phyloP scores from a whole-genome alignment of 1,140 invertebrate species.

The Drosophila neocordata region DNA sequence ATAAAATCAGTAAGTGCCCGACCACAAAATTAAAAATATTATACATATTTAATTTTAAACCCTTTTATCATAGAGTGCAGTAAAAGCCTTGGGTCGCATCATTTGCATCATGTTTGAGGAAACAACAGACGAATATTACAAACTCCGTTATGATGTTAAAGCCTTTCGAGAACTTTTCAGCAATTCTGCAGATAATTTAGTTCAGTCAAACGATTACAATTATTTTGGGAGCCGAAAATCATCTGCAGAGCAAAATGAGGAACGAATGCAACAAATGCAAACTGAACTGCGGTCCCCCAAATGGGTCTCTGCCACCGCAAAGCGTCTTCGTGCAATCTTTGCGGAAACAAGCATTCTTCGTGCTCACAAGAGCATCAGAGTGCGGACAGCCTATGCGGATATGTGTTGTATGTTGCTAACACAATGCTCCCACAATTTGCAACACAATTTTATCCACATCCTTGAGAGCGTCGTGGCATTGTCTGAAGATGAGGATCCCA shows the following conservation, averaged over 20 bases:
- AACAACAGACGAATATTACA: conserved; percentile 58
- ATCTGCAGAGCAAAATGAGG: conserved; percentile 54
- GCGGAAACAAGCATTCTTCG: conserved; percentile 56
- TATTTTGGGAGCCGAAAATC: conserved; percentile 50
- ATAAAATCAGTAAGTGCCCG: conserved; percentile 65
- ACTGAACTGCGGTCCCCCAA: conserved; percentile 43
- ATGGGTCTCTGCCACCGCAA: conserved; percentile 65
- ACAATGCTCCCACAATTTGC: conserved; percentile 63
- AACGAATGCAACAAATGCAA: conserved; percentile 61
- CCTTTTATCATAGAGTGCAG: conserved; percentile 39
- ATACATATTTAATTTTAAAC: background rate
- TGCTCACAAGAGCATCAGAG: conserved; percentile 42
- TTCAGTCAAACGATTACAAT: conserved; percentile 25
- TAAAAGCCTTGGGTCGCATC: conserved; percentile 72
- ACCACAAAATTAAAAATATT: background rate
- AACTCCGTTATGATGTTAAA: conserved; percentile 51
- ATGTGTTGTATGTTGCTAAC: conserved; percentile 65
- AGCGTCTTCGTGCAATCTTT: conserved; percentile 57
- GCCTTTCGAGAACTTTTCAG: conserved; percentile 57
- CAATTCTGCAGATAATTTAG: background rate
- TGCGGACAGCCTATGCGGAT: conserved; percentile 58
- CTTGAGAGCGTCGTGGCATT: conserved; percentile 72
- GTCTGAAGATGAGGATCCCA: conserved; percentile 62
- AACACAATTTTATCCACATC: conserved; percentile 61
- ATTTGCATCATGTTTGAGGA: conserved; percentile 75